Percentiles rank a stretch among this genome's conserved stretches.
phyloP scores from a whole-genome alignment of 2,888 invertebrate genomes.

The Sialis lutaria region DNA sequence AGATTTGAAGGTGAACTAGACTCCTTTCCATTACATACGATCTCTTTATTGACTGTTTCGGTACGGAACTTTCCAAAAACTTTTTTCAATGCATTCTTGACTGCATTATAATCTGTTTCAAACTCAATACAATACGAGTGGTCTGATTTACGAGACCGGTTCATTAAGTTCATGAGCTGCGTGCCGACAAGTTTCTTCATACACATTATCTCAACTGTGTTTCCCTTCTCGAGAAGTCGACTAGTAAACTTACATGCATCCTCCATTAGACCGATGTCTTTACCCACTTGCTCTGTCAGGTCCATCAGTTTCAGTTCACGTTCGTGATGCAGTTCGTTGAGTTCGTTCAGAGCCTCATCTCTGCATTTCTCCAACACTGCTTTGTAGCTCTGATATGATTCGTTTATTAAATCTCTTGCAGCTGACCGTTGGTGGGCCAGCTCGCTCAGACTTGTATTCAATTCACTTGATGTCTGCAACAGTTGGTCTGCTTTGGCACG shows the following conservation, averaged over 20 bases:
- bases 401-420: constrained; percentile 65
- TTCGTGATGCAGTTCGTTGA: constrained; percentile 62
- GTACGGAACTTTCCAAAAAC: constrained; percentile 59
- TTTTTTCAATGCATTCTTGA: constrained; percentile 53
- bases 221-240: constrained; percentile 66
- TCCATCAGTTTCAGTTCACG: constrained; percentile 85
- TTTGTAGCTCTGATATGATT: constrained; percentile 63
- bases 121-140: constrained; percentile 66
- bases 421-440: constrained; percentile 75
- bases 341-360: constrained; percentile 54
- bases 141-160: constrained; percentile 67
- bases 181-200: constrained; percentile 61
- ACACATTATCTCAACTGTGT: constrained; percentile 68
- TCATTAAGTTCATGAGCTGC: constrained; percentile 62
- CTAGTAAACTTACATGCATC: constrained; percentile 75
- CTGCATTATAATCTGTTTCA: constrained; percentile 59
- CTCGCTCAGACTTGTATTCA: constrained; percentile 69
- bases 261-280: constrained; percentile 68
- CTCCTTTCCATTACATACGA: constrained; percentile 27
- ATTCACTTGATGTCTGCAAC: constrained; percentile 52
- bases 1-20: constrained; percentile 29
- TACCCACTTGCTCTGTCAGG: constrained; percentile 64
- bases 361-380: constrained; percentile 65
- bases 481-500: constrained; percentile 59
- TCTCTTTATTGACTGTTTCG: constrained; percentile 26